Evolutionary conservation across 2,888 invertebrate species (phyloP), one percentile per base, ranked within the genome.

Genomic region (Drosophila neoperkinsi): DNA sequence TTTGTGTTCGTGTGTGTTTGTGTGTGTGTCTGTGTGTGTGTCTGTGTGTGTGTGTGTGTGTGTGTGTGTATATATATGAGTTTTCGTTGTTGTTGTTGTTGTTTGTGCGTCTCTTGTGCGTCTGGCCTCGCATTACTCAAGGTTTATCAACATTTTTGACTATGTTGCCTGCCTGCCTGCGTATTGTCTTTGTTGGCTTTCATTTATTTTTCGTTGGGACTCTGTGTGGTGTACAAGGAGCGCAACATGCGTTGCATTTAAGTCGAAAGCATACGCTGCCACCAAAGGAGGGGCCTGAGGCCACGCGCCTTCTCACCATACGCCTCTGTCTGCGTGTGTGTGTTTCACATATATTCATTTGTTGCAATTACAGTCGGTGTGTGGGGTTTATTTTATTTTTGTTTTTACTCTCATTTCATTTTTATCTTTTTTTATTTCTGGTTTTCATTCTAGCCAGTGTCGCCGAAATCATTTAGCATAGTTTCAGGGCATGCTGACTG

Each of bases 301-400:
- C 10, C 21, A 21, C 11, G 64, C 57, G 41, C 41, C 53, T 13
- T 13, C 51, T 49, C 50, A 60, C 52, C 30, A 11, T 21, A 5
- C 10, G 11, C 30, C 34, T 21, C 18, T n/a, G 18, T n/a, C 43
- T 63, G 25, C 4, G 34, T 64, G 64, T 70, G 69, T 55, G 70
- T 60, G 70, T 55, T 30, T 57, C 71, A 71, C 77, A 88, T 88
- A 79, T 81, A 86, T 85, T 88, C 89, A 88, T 88, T 88, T 88
- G 79, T 73, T 88, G 84, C 84, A 84, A 84, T 84, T 84, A 88
- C 88, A 86, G 77, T 88, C 62, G 57, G 55, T 68, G 70, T 60
- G 56, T 68, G 70, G 59, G 62, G 38, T 46, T 60, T 10, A 18
- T 30, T 33, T 38, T 58, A 36, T 36, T 51, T 57, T 50, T 36